Base-by-base conservation (phyloP, 2,113 vertebrate genomes). In the Apteryx mantelli region DNA sequence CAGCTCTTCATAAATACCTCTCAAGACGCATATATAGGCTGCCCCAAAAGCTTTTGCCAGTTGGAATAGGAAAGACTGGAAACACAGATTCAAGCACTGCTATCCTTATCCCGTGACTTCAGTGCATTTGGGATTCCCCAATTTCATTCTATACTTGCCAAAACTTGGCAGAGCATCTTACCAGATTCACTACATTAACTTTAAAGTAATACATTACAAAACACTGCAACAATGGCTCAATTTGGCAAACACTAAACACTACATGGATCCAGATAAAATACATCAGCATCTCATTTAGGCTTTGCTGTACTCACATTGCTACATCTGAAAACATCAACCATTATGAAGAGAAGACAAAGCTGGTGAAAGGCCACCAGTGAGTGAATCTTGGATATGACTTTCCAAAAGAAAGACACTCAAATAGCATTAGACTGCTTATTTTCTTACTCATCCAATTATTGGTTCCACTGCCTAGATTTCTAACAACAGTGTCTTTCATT, bases 181-280 rank as follows among this genome's bases (percentile, higher is more conserved):
- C 93, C 96, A 96, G 96, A 93, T 91, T 71, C 92, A 68, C 80
- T 94, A 81, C 97, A 95, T 96, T 92, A 94, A 94, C 88, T 97
- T 16, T 81, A 82, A 94, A 95, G 90, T 48, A 86, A 94, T 86
- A 83, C 79, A 64, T 86, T 52, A 94, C 52, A 90, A 94, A 96
- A 77, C 60, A 55, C 4, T 84, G 73, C 64, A 94, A 94, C 92
- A 95, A 92, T 52, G 69, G 86, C 82, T 90, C 86, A 28, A 91
- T 96, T 90, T 95, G 92, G 92, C 92, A 94, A 88, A 90, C 60
- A 90, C 52, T 64, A 88, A 94, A 68, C 88, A 38, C 89, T 86
- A 71, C 71, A 75, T 2, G 3, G 73, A 90, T 90, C 92, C 93
- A 93, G 93, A 96, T 56, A 78, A 94, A 95, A 86, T 84, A 94